Evolutionary conservation across 2,888 invertebrate genomes (phyloP), one percentile per base, ranked within the genome.

Genomic region (Eupeodes latifasciatus): DNA sequence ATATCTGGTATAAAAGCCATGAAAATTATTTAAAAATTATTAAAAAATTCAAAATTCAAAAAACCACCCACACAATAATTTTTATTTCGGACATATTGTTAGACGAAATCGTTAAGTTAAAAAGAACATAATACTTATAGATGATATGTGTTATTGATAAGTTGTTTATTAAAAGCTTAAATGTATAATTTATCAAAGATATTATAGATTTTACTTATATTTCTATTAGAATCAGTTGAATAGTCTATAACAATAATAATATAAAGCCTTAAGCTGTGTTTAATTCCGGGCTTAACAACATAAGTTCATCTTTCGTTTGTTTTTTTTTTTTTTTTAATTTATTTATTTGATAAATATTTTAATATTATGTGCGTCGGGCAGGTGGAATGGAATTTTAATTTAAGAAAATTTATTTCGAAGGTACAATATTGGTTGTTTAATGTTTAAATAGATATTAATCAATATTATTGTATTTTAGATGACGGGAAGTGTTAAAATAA

Each of bases 221-320:
- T 40, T 11, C 19, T 53, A 62, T 74, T 55, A 64, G 36, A 40
- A 27, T 0, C 14, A 57, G 11, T 12, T 64, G 12, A 61, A 51
- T 51, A 66, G 40, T 40, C 40, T 40, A 40, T 40, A 72, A 67
- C 5, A 57, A 61, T 12, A 79, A 61, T n/a, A 27, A 27, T 27
- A 27, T 27, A 79, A 61, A 64, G 75, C 81, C 59, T 66, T 81
- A 85, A 85, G 81, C 59, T n/a, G n/a, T 12, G 44, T 81, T 76
- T 85, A 74, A 85, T 51, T 36, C 72, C 49, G 27, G 81, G 19
- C 72, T 81, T 81, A 78, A 74, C 53, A 72, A 49, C 16, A 81
- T 74, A 72, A 85, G 72, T 59, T 53, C 61, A 76, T 59, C 11
- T 12, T 40, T 19, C 19, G 19, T 19, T 19, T 19, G 1, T 19